Base-by-base conservation (phyloP, 2,797 vertebrate genomes). In the Myiotriccus ornatus region DNA sequence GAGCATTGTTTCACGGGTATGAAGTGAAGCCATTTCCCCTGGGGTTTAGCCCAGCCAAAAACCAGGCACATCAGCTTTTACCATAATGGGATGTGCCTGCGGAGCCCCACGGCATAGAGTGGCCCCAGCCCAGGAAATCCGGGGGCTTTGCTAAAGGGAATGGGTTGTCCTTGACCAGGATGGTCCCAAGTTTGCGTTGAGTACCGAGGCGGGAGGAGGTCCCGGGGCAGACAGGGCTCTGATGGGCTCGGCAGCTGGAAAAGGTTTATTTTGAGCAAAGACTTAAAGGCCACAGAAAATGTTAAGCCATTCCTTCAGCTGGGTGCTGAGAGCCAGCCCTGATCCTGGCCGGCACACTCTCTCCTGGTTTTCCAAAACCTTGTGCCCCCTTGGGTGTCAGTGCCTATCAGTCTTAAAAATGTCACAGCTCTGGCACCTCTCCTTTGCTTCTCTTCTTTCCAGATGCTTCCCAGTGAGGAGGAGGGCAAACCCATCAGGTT, bases 61-160 rank as follows among this genome's bases (percentile, higher is more conserved):
- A 62, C 23, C 92, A 93, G 70, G 87, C 93, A 65, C 78, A 65
- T 50, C 64, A 55, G 57, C 90, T 84, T 95, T 96, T 93, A 95
- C 94, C 96, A 93, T 93, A 95, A 96, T 0, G 27, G 95, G 96
- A 73, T 93, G 87, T 89, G 95, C 52, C 90, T 73, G 88, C 43
- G 5, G 35, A 88, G 59, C 55, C 87, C 83, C 25, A 7, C 0
- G 0, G 81, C 34, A 2, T 12, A 7, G 25, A 28, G 59, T 2
- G 0, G 37, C 59, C 74, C 32, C 39, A 32, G 81, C 65, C 21
- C 20, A 7, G 57, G 63, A 69, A 63, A 70, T 19, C 7, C 0
- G 3, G 14, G 14, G 65, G 59, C 8, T 70, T 53, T 63, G n/a
- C 43, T 24, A 3, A 55, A 35, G 43, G 2, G 1, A 10, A 2